Evolutionary conservation across 2,797 vertebrate species (phyloP).

Genomic region (Enteromius viviparus): DNA sequence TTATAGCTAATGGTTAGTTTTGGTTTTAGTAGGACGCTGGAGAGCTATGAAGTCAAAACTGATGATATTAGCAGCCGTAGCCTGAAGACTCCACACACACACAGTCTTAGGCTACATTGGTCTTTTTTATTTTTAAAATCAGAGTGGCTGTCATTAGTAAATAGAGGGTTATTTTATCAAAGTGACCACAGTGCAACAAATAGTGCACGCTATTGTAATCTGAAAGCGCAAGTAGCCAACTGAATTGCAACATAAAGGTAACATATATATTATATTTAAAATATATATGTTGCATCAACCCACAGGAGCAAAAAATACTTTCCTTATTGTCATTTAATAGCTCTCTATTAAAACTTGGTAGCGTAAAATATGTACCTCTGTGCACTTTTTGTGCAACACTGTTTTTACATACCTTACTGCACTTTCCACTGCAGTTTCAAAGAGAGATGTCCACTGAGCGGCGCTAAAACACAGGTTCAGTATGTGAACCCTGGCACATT

Average conservation of each 20-base stretch:
- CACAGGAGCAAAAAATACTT: constrained; percentile 24
- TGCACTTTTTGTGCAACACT: no score
- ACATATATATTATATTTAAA: constrained; percentile 1
- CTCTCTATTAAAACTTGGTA: neutral
- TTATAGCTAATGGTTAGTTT: constrained; percentile 10
- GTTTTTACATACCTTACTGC: no score
- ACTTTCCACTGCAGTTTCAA: no score
- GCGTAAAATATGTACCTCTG: no score
- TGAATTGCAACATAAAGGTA: constrained; percentile 28
- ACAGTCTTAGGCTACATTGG: neutral
- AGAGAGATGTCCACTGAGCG: no score
- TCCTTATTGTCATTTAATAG: neutral
- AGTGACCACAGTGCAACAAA: constrained; percentile 42
- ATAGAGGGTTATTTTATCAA: constrained; percentile 20
- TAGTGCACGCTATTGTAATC: constrained; percentile 42
- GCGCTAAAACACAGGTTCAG: no score
- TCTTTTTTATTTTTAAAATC: constrained; percentile 31
- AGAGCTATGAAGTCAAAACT: constrained; percentile 17
- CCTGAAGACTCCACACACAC: neutral
- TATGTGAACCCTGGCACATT: no score
- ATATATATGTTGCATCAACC: constrained; percentile 44
- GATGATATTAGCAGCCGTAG: constrained; percentile 30
- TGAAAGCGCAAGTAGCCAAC: constrained; percentile 24
- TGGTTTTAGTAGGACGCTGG: constrained; percentile 15
- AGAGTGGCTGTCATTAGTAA: constrained; percentile 16